Evolutionary conservation across 2,888 invertebrate species (phyloP), one percentile per base, ranked within the genome.

Genomic region (Leptothorax acervorum): DNA sequence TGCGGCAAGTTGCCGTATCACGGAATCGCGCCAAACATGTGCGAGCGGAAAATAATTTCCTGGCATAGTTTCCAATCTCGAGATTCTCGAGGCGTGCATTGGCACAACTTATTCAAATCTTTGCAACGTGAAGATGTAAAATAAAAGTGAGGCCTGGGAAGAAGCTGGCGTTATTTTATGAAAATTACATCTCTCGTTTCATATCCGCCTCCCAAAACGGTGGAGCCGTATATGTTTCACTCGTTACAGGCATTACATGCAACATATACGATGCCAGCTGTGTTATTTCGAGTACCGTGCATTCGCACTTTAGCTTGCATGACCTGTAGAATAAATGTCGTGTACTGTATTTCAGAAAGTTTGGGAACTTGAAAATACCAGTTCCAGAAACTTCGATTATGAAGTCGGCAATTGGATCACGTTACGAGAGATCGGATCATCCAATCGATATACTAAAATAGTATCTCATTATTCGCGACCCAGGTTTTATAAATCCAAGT

Each of bases 181-280:
- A 94, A 93, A 94, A 93, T 93, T 93, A 91, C 91, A 92, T 90
- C 76, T 89, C 87, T 88, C 89, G 86, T 88, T 91, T 87, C 90
- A 90, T 42, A 66, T 66, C 15, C 55, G 87, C 87, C 91, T 86
- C 87, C 89, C 89, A 85, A 85, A 90, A 90, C 87, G 86, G 83
- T 87, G 87, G 63, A 78, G 78, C 87, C 88, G 91, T 93, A 91
- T 92, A 93, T 91, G 91, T 91, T 92, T 87, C 88, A 73, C 84
- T 89, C n/a, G 42, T 88, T 88, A 92, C 92, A 92, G 92, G 92
- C 90, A 91, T 91, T 92, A 88, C 88, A 60, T 83, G 88, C 90
- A 90, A 90, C 89, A 88, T 87, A 88, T 87, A 87, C 90, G 91
- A 93, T 92, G 89, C 89, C 88, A 28, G 89, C 92, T 92, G 92